phyloP scores from a whole-genome alignment of 2,113 vertebrate genomes.

The Malaclemys terrapin region DNA sequence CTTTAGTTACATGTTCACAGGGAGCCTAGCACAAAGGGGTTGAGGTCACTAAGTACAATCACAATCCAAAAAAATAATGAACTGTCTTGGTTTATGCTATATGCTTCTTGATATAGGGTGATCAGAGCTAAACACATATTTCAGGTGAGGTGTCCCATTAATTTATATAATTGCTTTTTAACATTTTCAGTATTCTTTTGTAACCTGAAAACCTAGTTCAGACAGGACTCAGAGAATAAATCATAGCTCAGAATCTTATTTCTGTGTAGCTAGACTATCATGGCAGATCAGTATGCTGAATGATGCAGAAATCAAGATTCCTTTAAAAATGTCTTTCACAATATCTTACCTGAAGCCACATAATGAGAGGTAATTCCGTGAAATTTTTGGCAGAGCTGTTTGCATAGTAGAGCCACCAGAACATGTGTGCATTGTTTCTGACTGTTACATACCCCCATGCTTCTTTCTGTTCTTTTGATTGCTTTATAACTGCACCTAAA shows the following conservation, averaged over 20 bases:
- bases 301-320: background rate
- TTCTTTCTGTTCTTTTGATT: slow-evolving; percentile 75
- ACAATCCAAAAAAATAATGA: background rate
- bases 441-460: slow-evolving; percentile 91
- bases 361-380: slow-evolving; percentile 87
- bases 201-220: background rate
- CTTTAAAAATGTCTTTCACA: background rate
- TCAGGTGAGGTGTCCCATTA: background rate
- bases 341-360: slow-evolving; percentile 95
- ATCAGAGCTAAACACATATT: background rate
- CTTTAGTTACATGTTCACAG: background rate
- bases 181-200: background rate
- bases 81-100: background rate
- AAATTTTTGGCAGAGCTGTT: slow-evolving; percentile 78
- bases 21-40: background rate
- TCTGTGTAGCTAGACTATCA: background rate
- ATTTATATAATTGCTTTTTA: background rate
- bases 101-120: background rate
- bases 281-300: background rate
- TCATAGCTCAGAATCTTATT: background rate
- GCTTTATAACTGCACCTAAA: slow-evolving; percentile 62
- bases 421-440: slow-evolving; percentile 92
- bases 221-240: background rate
- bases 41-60: background rate
- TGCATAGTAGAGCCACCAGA: slow-evolving; percentile 97